Evolutionary conservation across 2,888 invertebrate genomes (phyloP).

Genomic region (Clistopyga incitator): DNA sequence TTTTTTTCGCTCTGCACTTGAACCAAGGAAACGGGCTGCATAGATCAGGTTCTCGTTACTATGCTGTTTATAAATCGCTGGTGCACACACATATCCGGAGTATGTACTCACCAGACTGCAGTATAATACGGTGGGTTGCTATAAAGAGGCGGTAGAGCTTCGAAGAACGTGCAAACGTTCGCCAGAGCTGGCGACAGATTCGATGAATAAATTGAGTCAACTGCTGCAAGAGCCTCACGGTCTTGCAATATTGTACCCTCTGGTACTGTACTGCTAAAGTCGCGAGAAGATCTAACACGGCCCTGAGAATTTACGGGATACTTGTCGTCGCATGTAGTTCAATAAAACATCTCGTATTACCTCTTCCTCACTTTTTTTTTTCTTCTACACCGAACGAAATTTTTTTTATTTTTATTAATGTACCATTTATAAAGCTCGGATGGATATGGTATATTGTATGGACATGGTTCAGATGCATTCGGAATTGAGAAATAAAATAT

Average conservation of each 20-base stretch:
- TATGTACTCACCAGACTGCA: constrained; percentile 32
- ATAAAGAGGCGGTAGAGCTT: constrained; percentile 51
- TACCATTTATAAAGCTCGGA: too few relatives aligned
- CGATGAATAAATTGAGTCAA: constrained; percentile 66
- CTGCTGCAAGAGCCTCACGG: constrained; percentile 33
- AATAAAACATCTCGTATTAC: constrained; percentile 31
- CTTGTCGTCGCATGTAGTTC: constrained; percentile 27
- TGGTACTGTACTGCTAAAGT: constrained; percentile 16
- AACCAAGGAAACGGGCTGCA: constrained; percentile 45
- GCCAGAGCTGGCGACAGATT: constrained; percentile 56
- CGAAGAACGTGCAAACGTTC: constrained; percentile 47
- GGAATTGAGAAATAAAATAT: too few relatives aligned
- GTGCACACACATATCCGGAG: constrained; percentile 9
- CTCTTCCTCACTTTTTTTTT: too few relatives aligned
- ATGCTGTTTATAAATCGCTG: constrained; percentile 58
- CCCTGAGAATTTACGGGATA: constrained; percentile 44
- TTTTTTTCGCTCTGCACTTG: constrained; percentile 23
- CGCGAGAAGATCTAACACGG: constrained; percentile 32
- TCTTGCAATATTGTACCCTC: constrained; percentile 15
- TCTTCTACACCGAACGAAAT: too few relatives aligned
- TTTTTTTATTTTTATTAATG: too few relatives aligned
- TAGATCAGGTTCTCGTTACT: constrained; percentile 61
- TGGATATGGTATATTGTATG: too few relatives aligned
- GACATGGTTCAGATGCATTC: too few relatives aligned
- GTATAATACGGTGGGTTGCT: constrained; percentile 45